Percentiles rank a stretch among this genome's conserved stretches.
phyloP scores from a whole-genome alignment of 1,140 invertebrate species.

The Eumeta japonica region DNA sequence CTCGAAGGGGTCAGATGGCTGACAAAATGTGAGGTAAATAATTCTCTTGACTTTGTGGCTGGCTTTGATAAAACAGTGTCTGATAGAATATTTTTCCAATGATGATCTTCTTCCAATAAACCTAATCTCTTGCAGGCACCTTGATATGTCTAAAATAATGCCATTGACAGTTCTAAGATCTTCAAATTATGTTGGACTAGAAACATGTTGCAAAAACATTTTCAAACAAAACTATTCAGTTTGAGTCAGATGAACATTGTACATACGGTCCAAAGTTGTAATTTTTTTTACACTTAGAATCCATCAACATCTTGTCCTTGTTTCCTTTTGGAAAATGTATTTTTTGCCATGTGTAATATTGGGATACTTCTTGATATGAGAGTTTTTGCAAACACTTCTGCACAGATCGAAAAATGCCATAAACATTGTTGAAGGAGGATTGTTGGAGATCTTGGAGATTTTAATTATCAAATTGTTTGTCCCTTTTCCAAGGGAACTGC shows the following conservation, averaged over 20 bases:
- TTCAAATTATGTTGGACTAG: conserved; percentile 30
- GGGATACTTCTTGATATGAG: too few relatives aligned
- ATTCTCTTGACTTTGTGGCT: conserved; percentile 19
- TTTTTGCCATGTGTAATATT: too few relatives aligned
- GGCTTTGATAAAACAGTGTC: conserved; percentile 18
- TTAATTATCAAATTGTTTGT: too few relatives aligned
- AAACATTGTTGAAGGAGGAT: too few relatives aligned
- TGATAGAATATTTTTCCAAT: conserved; percentile 19
- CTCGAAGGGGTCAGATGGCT: conserved; percentile 18
- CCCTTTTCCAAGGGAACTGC: too few relatives aligned
- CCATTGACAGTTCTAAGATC: conserved; percentile 29
- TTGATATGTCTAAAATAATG: conserved; percentile 21
- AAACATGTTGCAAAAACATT: conserved; percentile 38
- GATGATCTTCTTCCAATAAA: conserved; percentile 20
- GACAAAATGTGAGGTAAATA: conserved; percentile 21
- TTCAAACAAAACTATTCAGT: conserved; percentile 41
- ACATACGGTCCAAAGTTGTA: conserved; percentile 27
- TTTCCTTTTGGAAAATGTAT: conserved; percentile 13
- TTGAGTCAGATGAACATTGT: conserved; percentile 34
- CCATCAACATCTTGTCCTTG: conserved; percentile 15
- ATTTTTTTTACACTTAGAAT: conserved; percentile 20
- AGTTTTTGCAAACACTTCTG: too few relatives aligned
- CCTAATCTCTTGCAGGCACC: conserved; percentile 17
- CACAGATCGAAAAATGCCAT: too few relatives aligned
- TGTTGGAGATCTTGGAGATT: too few relatives aligned